phyloP scores from a whole-genome alignment of 53 echinoderm and acorn worm species.

The Arbacia lixula region DNA sequence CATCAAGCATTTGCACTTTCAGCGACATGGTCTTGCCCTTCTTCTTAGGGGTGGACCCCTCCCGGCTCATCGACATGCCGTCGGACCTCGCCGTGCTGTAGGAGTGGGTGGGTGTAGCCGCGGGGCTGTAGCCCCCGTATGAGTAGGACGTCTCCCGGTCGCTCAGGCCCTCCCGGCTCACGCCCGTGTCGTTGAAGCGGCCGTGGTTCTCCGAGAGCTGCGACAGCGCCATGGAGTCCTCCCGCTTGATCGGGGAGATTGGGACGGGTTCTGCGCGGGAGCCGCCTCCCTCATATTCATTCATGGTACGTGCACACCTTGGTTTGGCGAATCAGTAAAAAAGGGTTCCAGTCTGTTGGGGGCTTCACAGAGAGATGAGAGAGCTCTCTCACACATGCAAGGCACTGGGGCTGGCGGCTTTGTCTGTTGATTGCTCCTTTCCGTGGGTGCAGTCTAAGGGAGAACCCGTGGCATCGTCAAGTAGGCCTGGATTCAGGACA shows the following conservation, averaged over 20 bases:
- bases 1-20: conserved; percentile 96
- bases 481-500: neutral
- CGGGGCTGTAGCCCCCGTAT: conserved; percentile 78
- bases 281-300: conserved; percentile 42
- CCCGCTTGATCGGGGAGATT: conserved; percentile 32
- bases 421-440: neutral
- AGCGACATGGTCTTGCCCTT: conserved; percentile 75
- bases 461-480: conserved; percentile 30
- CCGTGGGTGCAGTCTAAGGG: too few species aligned
- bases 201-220: conserved; percentile 51
- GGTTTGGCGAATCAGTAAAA: too few species aligned
- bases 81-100: conserved; percentile 94
- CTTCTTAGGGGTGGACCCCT: conserved; percentile 70
- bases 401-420: conserved; percentile 14
- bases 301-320: conserved; percentile 34
- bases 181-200: conserved; percentile 35
- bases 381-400: too few species aligned
- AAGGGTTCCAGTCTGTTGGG: too few species aligned
- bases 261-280: conserved; percentile 16
- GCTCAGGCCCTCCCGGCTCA: conserved; percentile 64
- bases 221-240: conserved; percentile 61
- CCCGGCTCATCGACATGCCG: conserved; percentile 73
- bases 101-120: conserved; percentile 92
- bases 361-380: too few species aligned
- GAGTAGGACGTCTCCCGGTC: conserved; percentile 76